These are phyloP conservation scores for Mongoloraphidia duomilia DNA, from an alignment of 2,888 invertebrate species.

Conservation along the genomic window DNA sequence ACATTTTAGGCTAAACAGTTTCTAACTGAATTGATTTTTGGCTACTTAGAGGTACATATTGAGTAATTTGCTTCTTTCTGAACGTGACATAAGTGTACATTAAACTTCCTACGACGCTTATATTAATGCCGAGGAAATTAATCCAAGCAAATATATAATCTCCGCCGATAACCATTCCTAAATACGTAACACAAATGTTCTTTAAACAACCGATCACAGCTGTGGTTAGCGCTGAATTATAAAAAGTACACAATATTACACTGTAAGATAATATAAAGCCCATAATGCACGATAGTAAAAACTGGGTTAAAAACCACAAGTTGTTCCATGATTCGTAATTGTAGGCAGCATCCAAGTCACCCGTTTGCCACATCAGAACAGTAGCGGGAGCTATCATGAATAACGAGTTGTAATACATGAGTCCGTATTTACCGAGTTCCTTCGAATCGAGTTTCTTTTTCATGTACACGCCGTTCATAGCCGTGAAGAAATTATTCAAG, in stretches of 20 bases:
- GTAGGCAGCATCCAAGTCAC: slow-evolving; percentile 54
- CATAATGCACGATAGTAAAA: slow-evolving; percentile 85
- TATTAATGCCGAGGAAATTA: slow-evolving; percentile 92
- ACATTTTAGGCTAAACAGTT: slow-evolving; percentile 25
- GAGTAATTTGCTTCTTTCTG: slow-evolving; percentile 33
- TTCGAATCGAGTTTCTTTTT: slow-evolving; percentile 93
- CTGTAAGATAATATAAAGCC: slow-evolving; percentile 93
- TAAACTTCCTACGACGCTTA: slow-evolving; percentile 78
- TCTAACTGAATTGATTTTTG: slow-evolving; percentile 27
- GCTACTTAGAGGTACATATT: slow-evolving; percentile 22
- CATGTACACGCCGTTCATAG: slow-evolving; percentile 93
- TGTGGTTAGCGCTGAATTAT: slow-evolving; percentile 97
- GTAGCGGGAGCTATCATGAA: slow-evolving; percentile 74
- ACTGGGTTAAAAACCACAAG: slow-evolving; percentile 61
- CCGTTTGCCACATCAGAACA: slow-evolving; percentile 55
- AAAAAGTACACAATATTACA: slow-evolving; percentile 86
- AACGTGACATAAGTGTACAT: slow-evolving; percentile 81
- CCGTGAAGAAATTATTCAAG: slow-evolving; percentile 87
- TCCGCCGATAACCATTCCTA: slow-evolving; percentile 96
- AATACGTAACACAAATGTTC: slow-evolving; percentile 93
- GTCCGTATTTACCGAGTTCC: slow-evolving; percentile 82
- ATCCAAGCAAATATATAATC: slow-evolving; percentile 91
- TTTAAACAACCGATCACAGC: slow-evolving; percentile 97
- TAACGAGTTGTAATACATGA: slow-evolving; percentile 84
- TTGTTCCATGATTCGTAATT: slow-evolving; percentile 62